A percentile compares a stretch with the other conserved stretches of the same genome.
phyloP scores from a whole-genome alignment of 2,888 invertebrate genomes.

The Drosophila histrio region DNA sequence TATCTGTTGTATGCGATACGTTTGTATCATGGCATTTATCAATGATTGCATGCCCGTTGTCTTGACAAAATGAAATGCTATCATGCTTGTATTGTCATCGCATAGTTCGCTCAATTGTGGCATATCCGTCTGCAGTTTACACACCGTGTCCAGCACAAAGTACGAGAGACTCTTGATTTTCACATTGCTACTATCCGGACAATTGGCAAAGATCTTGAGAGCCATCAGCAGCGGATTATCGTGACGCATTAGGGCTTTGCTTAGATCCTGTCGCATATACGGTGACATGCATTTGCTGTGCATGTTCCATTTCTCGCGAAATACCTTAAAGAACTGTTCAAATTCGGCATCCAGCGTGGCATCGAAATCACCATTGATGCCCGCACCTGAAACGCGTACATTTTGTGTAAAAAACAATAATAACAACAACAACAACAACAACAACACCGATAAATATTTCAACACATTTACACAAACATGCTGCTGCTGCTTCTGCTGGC shows the following conservation, averaged over 20 bases:
- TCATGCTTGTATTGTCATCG: constrained; percentile 87
- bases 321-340: constrained; percentile 75
- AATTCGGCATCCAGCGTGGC: constrained; percentile 71
- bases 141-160: constrained; percentile 87
- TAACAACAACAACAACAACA: no score
- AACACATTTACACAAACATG: not conserved
- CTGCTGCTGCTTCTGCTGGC: no score
- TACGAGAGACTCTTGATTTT: constrained; percentile 81
- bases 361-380: constrained; percentile 83
- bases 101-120: constrained; percentile 84
- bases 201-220: constrained; percentile 83
- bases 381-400: constrained; percentile 67
- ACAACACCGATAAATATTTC: no score
- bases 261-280: constrained; percentile 61
- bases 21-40: constrained; percentile 87
- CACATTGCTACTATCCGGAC: constrained; percentile 83
- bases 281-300: constrained; percentile 72
- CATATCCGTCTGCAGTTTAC: constrained; percentile 85
- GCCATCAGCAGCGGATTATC: constrained; percentile 80
- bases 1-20: constrained; percentile 87
- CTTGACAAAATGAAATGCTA: constrained; percentile 89
- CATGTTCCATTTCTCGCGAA: constrained; percentile 80
- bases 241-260: constrained; percentile 41
- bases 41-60: constrained; percentile 88
- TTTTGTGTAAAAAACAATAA: not conserved